These are phyloP conservation scores for Centropus unirufus DNA, from an alignment of 2,113 vertebrate species.

Conservation along the genomic window DNA sequence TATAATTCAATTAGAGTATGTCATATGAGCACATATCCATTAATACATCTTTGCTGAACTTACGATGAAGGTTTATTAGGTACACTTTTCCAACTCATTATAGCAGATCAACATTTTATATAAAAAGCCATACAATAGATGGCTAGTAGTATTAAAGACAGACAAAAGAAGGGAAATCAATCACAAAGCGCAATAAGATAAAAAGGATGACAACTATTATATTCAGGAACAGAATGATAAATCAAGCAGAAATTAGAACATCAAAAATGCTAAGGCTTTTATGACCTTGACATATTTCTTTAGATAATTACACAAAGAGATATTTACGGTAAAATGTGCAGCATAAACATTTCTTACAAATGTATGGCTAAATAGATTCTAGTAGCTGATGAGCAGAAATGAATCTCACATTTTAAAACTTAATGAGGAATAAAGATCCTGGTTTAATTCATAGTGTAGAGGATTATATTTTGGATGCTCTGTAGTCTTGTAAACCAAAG, in stretches of 20 bases:
- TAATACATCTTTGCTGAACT: neutral
- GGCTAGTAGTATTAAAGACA: neutral
- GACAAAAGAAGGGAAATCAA: slow-evolving; percentile 15
- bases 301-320: neutral
- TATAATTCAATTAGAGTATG: neutral
- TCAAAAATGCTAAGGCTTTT: slow-evolving; percentile 2
- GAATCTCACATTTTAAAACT: neutral
- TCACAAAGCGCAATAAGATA: neutral
- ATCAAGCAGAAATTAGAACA: slow-evolving; percentile 21
- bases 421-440: neutral
- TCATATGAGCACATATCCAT: neutral
- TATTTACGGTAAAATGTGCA: slow-evolving; percentile 13
- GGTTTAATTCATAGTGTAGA: neutral
- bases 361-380: neutral
- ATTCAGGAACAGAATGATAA: slow-evolving; percentile 23
- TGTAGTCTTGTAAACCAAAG: neutral
- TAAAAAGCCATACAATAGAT: neutral
- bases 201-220: slow-evolving; percentile 15
- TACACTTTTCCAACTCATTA: neutral
- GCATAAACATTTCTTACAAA: neutral
- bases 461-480: neutral
- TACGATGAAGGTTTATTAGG: neutral
- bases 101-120: neutral
- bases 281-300: neutral
- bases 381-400: neutral